Percentiles rank a stretch among this genome's conserved stretches.
Conservation (phyloP, 2,797 vertebrate species). For the Typhlichthys eigenmanni region DNA sequence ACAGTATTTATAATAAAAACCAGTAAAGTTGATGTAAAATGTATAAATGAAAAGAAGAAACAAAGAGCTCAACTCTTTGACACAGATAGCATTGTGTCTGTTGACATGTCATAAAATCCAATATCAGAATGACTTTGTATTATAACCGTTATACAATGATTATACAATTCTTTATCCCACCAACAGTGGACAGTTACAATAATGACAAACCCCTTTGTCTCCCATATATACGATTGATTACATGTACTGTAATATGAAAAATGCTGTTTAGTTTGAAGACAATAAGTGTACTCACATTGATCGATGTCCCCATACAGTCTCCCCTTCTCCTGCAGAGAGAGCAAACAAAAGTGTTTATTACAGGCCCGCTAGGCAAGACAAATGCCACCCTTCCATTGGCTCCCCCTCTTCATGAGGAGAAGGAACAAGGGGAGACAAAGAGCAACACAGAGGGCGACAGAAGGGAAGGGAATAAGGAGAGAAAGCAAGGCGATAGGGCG, state of each 20-base stretch:
- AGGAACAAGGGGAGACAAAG: conserved; percentile 23
- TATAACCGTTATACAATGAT: no score
- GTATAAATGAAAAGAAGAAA: no score
- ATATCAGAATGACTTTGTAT: no score
- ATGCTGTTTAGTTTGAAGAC: conserved; percentile 61
- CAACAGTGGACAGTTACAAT: background rate
- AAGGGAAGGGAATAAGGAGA: background rate
- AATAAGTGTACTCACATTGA: conserved; percentile 75
- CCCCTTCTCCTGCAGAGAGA: conserved; percentile 72
- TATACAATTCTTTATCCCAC: no score
- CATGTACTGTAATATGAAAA: no score
- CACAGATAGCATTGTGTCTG: no score
- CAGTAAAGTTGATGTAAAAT: no score
- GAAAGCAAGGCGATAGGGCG: background rate
- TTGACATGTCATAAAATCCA: no score
- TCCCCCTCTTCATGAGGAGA: conserved; percentile 23
- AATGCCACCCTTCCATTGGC: conserved; percentile 42
- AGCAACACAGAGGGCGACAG: background rate
- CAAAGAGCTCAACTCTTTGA: no score
- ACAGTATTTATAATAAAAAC: no score
- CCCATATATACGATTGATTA: no score
- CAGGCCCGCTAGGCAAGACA: conserved; percentile 47
- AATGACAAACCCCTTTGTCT: background rate
- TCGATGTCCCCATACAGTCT: conserved; percentile 64
- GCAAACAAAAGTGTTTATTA: conserved; percentile 66